phyloP scores from a whole-genome alignment of 2,113 vertebrate species.

The Cervus canadensis region DNA sequence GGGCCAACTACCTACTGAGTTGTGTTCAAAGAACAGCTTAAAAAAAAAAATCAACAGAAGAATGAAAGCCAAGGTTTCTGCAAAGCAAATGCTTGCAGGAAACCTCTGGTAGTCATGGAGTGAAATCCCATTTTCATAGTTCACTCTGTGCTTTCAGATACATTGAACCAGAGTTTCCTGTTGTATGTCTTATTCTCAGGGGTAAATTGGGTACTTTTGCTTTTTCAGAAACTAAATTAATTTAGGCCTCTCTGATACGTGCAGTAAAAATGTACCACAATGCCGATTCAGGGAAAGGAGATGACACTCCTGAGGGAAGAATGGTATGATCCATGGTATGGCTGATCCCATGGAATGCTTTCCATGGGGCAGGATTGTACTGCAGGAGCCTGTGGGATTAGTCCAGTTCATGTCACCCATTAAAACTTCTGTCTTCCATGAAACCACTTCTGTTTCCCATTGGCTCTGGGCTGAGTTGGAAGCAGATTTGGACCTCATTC shows the following conservation, averaged over 20 bases:
- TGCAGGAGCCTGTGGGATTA: constrained; percentile 36
- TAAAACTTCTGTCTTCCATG: constrained; percentile 42
- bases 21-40: constrained; percentile 61
- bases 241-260: not conserved
- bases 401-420: constrained; percentile 36
- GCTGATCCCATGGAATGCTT: constrained; percentile 16
- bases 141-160: constrained; percentile 38
- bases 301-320: not conserved
- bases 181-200: not conserved
- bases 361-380: not conserved
- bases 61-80: constrained; percentile 66
- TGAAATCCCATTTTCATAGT: constrained; percentile 58
- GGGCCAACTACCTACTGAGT: constrained; percentile 56
- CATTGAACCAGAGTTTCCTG: not conserved
- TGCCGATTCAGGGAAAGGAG: not conserved
- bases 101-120: constrained; percentile 61
- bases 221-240: constrained; percentile 18
- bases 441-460: constrained; percentile 49
- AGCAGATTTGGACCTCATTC: constrained; percentile 11
- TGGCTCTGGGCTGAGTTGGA: constrained; percentile 38
- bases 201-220: not conserved
- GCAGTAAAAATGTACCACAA: not conserved
- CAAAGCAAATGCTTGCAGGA: constrained; percentile 54
- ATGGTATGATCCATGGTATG: not conserved
- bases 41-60: constrained; percentile 57